Evolutionary conservation across 2,888 invertebrate species (phyloP).

Genomic region (Dynastes grantii): DNA sequence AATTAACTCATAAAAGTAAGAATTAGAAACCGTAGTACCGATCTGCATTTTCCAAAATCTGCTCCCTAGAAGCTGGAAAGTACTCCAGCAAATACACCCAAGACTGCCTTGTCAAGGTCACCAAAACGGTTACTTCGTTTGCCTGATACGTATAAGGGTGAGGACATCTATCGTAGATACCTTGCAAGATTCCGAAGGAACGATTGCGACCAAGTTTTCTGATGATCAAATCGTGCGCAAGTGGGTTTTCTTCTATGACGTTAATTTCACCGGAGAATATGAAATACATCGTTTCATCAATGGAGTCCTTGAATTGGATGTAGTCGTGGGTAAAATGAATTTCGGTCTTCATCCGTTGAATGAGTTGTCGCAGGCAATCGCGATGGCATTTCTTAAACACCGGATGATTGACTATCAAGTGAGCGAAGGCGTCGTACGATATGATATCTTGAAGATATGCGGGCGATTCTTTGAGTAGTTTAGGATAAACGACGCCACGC

Average conservation of each 20-base stretch:
- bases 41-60: slow-evolving; percentile 36
- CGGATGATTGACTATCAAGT: slow-evolving; percentile 50
- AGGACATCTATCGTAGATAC: slow-evolving; percentile 49
- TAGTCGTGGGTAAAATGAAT: slow-evolving; percentile 55
- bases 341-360: slow-evolving; percentile 51
- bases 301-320: slow-evolving; percentile 54
- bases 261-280: slow-evolving; percentile 53
- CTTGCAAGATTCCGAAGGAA: slow-evolving; percentile 55
- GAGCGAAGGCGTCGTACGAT: slow-evolving; percentile 45
- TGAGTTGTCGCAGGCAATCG: slow-evolving; percentile 55
- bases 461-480: slow-evolving; percentile 51
- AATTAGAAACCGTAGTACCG: slow-evolving; percentile 29
- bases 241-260: slow-evolving; percentile 49
- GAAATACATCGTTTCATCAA: slow-evolving; percentile 57
- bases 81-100: slow-evolving; percentile 55
- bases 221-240: slow-evolving; percentile 38
- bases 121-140: slow-evolving; percentile 34
- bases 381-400: slow-evolving; percentile 54
- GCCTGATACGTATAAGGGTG: slow-evolving; percentile 54
- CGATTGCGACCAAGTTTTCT: slow-evolving; percentile 37
- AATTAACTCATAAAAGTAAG: background rate
- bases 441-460: slow-evolving; percentile 54
- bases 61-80: slow-evolving; percentile 54
- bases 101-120: slow-evolving; percentile 46
- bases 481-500: slow-evolving; percentile 52